phyloP scores from a whole-genome alignment of 2,797 vertebrate genomes.

The Poeciliopsis presidionis region DNA sequence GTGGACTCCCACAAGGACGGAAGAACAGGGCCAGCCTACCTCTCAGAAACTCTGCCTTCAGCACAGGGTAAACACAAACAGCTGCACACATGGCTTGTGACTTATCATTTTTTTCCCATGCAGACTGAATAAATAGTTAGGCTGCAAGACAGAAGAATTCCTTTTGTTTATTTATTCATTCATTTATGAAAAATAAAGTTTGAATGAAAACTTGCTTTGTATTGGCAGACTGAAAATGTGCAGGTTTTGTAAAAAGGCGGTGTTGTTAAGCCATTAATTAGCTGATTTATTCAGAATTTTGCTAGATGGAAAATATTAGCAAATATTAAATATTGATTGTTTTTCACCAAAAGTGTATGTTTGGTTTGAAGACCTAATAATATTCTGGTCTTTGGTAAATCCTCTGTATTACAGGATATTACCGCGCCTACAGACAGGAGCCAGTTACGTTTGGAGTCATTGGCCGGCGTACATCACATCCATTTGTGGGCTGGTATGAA shows the following conservation, averaged over 20 bases:
- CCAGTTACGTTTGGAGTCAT: slow-evolving; percentile 92
- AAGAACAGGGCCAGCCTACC: slow-evolving; percentile 89
- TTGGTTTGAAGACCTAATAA: neutral
- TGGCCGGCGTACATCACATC: slow-evolving; percentile 89
- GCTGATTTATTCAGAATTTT: neutral
- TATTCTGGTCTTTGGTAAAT: neutral
- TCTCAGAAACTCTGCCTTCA: slow-evolving; percentile 85
- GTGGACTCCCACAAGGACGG: slow-evolving; percentile 97
- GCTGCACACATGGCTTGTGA: slow-evolving; percentile 5
- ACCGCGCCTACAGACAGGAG: slow-evolving; percentile 93
- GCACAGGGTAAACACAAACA: slow-evolving; percentile 85
- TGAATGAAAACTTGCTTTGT: slow-evolving; percentile 1
- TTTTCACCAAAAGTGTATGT: neutral
- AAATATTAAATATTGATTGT: neutral
- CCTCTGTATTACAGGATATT: slow-evolving; percentile 84
- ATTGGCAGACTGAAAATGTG: neutral
- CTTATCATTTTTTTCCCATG: slow-evolving; percentile 21
- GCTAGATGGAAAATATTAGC: neutral
- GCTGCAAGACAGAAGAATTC: slow-evolving; percentile 11
- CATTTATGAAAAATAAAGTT: slow-evolving; percentile 19
- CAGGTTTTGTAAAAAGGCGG: neutral
- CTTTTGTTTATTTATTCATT: slow-evolving; percentile 21
- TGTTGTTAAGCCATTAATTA: neutral
- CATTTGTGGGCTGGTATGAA: slow-evolving; percentile 97
- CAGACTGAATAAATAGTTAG: slow-evolving; percentile 10